Evolutionary conservation across 2,888 invertebrate genomes (phyloP).

Genomic region (Busseola fusca): DNA sequence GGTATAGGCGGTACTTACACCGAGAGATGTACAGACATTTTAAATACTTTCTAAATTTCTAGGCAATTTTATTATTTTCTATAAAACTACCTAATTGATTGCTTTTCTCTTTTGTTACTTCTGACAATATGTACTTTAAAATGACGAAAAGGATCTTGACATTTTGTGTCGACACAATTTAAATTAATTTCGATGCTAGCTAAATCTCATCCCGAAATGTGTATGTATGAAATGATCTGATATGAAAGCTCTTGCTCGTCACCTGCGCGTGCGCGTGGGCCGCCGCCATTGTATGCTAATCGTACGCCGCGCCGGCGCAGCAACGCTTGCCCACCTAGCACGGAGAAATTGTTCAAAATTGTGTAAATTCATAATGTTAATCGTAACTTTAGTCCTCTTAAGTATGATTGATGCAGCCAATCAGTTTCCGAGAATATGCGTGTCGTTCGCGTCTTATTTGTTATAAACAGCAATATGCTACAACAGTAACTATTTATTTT

Average conservation of each 20-base stretch:
- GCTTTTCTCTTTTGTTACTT: conserved; percentile 8
- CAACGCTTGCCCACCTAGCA: conserved; percentile 64
- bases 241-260: conserved; percentile 75
- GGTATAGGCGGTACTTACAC: conserved; percentile 31
- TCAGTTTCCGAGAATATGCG: conserved; percentile 55
- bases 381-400: conserved; percentile 60
- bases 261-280: conserved; percentile 82
- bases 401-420: conserved; percentile 63
- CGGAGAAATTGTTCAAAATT: conserved; percentile 77
- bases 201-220: conserved; percentile 57
- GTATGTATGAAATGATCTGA: conserved; percentile 59
- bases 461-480: conserved; percentile 17
- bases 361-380: conserved; percentile 68
- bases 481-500: conserved; percentile 16
- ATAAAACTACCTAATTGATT: background rate
- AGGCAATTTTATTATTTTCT: conserved; percentile 26
- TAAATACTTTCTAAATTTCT: conserved; percentile 56
- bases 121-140: background rate
- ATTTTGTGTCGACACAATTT: conserved; percentile 37
- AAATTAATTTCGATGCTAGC: conserved; percentile 55
- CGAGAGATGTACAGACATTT: conserved; percentile 38
- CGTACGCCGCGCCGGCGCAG: conserved; percentile 57
- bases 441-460: conserved; percentile 22
- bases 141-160: conserved; percentile 2
- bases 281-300: conserved; percentile 76